phyloP scores from a whole-genome alignment of 1,140 invertebrate species.

The Gyrodactylus bullatarudis region DNA sequence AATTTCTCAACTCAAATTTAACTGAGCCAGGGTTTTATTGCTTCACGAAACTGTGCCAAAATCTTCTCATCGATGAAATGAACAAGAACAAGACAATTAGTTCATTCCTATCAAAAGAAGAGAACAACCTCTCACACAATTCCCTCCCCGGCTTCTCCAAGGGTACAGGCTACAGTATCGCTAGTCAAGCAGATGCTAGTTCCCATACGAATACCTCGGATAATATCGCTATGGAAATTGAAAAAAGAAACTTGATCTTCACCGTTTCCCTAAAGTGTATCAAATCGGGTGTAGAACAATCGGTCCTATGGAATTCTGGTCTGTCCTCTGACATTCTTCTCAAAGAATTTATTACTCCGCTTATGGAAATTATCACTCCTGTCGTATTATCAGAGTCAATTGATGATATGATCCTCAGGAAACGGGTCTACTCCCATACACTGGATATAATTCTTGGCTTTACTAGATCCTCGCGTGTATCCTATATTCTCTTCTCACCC shows the following conservation, averaged over 20 bases:
- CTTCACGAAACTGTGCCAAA: background rate
- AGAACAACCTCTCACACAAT: no score
- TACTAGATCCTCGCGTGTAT: background rate
- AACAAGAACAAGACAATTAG: background rate
- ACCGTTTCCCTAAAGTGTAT: no score
- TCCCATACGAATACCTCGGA: background rate
- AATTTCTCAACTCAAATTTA: background rate
- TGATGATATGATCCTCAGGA: background rate
- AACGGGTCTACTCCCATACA: background rate
- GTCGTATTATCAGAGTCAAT: background rate
- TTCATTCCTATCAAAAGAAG: background rate
- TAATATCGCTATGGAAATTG: no score
- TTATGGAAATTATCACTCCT: background rate
- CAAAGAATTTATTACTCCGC: background rate
- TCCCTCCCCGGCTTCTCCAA: background rate
- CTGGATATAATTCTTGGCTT: background rate
- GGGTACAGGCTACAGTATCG: background rate
- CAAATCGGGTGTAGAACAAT: no score
- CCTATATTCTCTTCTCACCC: background rate
- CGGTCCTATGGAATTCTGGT: no score
- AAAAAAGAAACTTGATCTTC: background rate
- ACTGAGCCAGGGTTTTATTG: background rate
- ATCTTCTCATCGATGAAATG: background rate
- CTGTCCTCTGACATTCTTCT: no score
- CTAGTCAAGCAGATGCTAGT: background rate